phyloP scores from a whole-genome alignment of 1,140 invertebrate species.

The Drosophila sucinea region DNA sequence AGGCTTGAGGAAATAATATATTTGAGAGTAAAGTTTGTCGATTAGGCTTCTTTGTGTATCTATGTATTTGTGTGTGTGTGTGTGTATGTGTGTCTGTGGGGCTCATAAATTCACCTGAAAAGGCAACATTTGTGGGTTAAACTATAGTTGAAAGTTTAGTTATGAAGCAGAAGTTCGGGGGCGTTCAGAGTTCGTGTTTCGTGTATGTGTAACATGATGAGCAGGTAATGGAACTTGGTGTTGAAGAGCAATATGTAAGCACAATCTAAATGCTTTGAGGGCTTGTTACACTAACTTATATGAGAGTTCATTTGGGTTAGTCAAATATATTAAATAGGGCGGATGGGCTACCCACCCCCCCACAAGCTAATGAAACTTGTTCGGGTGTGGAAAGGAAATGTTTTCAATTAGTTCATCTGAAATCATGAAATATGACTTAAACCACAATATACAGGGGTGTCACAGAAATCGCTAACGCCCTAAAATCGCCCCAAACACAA shows the following conservation, averaged over 20 bases:
- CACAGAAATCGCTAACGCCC: no score
- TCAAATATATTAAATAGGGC: neutral
- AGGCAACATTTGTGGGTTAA: slow-evolving; percentile 22
- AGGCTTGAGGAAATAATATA: slow-evolving; percentile 59
- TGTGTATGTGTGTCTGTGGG: neutral
- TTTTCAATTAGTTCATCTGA: neutral
- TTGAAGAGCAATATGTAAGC: slow-evolving; percentile 31
- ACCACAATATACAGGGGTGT: neutral
- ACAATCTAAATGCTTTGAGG: slow-evolving; percentile 17
- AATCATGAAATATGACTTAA: neutral
- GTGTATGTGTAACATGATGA: slow-evolving; percentile 40
- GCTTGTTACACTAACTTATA: slow-evolving; percentile 12
- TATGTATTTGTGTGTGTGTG: slow-evolving; percentile 16
- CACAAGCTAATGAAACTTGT: neutral
- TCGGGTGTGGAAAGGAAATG: neutral
- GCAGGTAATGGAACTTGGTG: slow-evolving; percentile 46
- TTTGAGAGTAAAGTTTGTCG: slow-evolving; percentile 71
- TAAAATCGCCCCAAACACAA: no score
- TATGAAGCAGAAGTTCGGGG: slow-evolving; percentile 17
- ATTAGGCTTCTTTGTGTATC: slow-evolving; percentile 49
- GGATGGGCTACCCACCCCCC: neutral
- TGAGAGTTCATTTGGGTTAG: slow-evolving; percentile 18
- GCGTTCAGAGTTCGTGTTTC: slow-evolving; percentile 31
- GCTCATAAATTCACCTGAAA: slow-evolving; percentile 56
- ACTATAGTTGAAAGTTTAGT: slow-evolving; percentile 35